Evolutionary conservation across 1,140 invertebrate genomes (phyloP).

Genomic region (Himalopsyche phryganea): DNA sequence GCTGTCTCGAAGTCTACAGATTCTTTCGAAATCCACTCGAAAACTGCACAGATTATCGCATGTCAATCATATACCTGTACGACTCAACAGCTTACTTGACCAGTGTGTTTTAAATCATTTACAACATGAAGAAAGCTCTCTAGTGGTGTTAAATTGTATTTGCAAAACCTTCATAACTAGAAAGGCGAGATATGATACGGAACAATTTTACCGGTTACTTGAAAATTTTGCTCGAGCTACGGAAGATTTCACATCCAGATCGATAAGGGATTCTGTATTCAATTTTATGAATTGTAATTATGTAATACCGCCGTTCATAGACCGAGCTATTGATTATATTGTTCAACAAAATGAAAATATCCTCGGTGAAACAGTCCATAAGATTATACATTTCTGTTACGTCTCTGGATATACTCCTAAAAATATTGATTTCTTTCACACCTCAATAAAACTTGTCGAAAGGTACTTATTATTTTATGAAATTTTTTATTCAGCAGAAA

Average conservation of each 20-base stretch:
- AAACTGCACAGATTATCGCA: neutral
- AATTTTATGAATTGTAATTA: conserved; percentile 3
- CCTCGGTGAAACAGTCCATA: conserved; percentile 8
- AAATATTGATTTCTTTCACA: conserved; percentile 4
- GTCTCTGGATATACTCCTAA: conserved; percentile 4
- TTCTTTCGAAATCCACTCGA: neutral
- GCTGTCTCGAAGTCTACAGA: conserved; percentile 9
- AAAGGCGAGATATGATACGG: conserved; percentile 5
- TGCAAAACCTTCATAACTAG: conserved; percentile 10
- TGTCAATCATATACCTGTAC: neutral
- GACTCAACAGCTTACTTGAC: conserved; percentile 7
- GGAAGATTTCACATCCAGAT: conserved; percentile 8
- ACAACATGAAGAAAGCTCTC: neutral
- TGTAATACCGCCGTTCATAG: conserved; percentile 1
- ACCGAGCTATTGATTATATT: conserved; percentile 5
- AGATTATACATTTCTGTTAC: conserved; percentile 15
- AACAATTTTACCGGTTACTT: conserved; percentile 4
- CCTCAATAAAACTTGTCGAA: conserved; percentile 1
- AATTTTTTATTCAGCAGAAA: too few relatives aligned
- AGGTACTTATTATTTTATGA: conserved; percentile 15
- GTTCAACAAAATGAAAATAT: conserved; percentile 4
- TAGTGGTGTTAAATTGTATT: conserved; percentile 10
- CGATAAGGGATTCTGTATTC: conserved; percentile 8
- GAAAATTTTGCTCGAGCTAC: conserved; percentile 1
- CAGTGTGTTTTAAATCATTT: conserved; percentile 2